phyloP scores from a whole-genome alignment of 2,888 invertebrate genomes.

The Subacronicta megacephala region DNA sequence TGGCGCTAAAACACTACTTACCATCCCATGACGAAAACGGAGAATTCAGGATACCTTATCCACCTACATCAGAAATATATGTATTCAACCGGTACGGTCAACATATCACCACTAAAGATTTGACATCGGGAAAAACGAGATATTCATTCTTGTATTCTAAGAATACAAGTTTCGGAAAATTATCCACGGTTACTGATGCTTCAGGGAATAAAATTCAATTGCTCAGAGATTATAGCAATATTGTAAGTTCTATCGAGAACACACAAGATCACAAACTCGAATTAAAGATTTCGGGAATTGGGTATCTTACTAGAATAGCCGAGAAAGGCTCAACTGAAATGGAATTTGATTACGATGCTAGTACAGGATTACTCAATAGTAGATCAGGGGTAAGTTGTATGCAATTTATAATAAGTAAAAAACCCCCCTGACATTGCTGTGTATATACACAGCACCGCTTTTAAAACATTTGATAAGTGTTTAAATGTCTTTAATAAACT shows the following conservation, averaged over 20 bases:
- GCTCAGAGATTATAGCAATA: conserved; percentile 96
- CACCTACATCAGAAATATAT: conserved; percentile 97
- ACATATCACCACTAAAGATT: conserved; percentile 97
- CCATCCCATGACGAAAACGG: conserved; percentile 96
- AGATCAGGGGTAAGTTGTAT: conserved; percentile 92
- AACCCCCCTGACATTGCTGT: no score
- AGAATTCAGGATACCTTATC: conserved; percentile 97
- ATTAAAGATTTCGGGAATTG: conserved; percentile 97
- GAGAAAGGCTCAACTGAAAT: conserved; percentile 97
- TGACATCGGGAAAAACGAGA: conserved; percentile 97
- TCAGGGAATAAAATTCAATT: conserved; percentile 98
- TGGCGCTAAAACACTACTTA: conserved; percentile 95
- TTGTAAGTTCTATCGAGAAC: conserved; percentile 98
- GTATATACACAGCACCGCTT: no score
- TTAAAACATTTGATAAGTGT: no score
- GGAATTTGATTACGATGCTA: conserved; percentile 96
- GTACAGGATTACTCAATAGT: conserved; percentile 95
- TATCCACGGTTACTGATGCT: conserved; percentile 97
- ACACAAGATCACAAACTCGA: conserved; percentile 98
- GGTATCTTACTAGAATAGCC: conserved; percentile 95
- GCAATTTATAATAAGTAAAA: no score
- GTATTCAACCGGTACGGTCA: conserved; percentile 98
- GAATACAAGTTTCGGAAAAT: conserved; percentile 97
- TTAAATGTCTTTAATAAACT: no score
- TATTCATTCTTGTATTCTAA: conserved; percentile 99